Conservation (phyloP, 1,140 invertebrate species). For the Antheraea pernyi region DNA sequence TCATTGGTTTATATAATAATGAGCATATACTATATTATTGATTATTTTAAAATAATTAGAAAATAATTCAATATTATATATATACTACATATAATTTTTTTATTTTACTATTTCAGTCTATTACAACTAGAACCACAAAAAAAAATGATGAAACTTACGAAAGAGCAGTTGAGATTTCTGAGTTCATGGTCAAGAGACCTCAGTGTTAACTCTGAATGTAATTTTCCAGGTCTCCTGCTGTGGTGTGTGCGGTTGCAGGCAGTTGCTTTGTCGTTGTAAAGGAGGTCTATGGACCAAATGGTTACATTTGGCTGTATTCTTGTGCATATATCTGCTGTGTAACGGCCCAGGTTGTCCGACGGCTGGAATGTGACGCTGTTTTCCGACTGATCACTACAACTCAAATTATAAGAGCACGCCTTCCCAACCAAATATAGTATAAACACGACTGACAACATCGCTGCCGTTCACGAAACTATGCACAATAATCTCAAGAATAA, state of each 20-base stretch:
- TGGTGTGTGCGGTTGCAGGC: not conserved
- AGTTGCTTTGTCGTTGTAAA: constrained; percentile 16
- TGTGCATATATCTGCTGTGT: constrained; percentile 45
- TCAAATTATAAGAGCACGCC: constrained; percentile 7
- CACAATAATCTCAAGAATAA: not conserved
- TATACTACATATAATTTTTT: too few relatives aligned
- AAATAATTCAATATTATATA: too few relatives aligned
- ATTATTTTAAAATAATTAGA: too few relatives aligned
- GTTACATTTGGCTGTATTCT: constrained; percentile 27
- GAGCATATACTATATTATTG: too few relatives aligned
- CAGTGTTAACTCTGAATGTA: constrained; percentile 11
- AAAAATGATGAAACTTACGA: constrained; percentile 32
- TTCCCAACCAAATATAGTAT: constrained; percentile 14
- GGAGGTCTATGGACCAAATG: constrained; percentile 78
- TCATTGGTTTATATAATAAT: too few relatives aligned
- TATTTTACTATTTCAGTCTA: too few relatives aligned
- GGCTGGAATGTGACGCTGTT: constrained; percentile 23
- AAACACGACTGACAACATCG: constrained; percentile 20
- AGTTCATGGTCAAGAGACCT: not conserved
- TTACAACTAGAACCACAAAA: too few relatives aligned
- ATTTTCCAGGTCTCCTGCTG: not conserved
- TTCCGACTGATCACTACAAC: constrained; percentile 24
- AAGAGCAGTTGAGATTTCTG: constrained; percentile 30
- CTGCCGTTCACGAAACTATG: constrained; percentile 16
- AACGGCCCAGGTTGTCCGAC: constrained; percentile 36